phyloP scores from a whole-genome alignment of 2,113 vertebrate species.

The Antidorcas marsupialis region DNA sequence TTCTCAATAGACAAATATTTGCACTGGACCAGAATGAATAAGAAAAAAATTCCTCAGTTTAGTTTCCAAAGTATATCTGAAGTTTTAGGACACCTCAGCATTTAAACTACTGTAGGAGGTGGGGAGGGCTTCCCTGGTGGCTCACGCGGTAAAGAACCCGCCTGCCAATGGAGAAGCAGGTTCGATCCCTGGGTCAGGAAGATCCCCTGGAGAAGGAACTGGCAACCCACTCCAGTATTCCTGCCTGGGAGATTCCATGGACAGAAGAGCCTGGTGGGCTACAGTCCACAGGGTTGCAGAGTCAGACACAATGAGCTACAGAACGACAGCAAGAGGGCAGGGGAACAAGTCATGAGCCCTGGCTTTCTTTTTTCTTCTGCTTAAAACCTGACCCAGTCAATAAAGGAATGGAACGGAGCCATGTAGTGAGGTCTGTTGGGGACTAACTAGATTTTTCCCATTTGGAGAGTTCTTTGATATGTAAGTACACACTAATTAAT shows the following conservation, averaged over 20 bases:
- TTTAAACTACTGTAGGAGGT: constrained; percentile 48
- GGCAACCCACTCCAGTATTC: neutral
- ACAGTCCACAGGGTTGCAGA: neutral
- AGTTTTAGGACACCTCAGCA: constrained; percentile 82
- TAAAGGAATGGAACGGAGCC: constrained; percentile 54
- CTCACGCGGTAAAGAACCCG: neutral
- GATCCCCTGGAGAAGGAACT: neutral
- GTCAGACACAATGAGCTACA: neutral
- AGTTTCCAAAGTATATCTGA: constrained; percentile 64
- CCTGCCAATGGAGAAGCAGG: neutral
- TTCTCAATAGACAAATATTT: constrained; percentile 84
- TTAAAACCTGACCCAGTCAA: constrained; percentile 13
- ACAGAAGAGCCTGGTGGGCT: neutral
- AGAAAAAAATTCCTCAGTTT: constrained; percentile 55
- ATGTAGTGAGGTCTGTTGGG: neutral
- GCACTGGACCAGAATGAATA: constrained; percentile 76
- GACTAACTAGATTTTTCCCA: neutral
- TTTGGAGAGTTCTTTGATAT: neutral
- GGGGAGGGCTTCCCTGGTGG: neutral
- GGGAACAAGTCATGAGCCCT: neutral
- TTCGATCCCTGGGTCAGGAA: neutral
- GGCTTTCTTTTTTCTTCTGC: neutral
- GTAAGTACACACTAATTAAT: neutral
- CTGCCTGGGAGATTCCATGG: neutral
- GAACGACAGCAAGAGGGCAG: neutral